These are phyloP conservation scores for Cephus pulcher DNA, from an alignment of 2,888 invertebrate genomes.

Conservation along the genomic window DNA sequence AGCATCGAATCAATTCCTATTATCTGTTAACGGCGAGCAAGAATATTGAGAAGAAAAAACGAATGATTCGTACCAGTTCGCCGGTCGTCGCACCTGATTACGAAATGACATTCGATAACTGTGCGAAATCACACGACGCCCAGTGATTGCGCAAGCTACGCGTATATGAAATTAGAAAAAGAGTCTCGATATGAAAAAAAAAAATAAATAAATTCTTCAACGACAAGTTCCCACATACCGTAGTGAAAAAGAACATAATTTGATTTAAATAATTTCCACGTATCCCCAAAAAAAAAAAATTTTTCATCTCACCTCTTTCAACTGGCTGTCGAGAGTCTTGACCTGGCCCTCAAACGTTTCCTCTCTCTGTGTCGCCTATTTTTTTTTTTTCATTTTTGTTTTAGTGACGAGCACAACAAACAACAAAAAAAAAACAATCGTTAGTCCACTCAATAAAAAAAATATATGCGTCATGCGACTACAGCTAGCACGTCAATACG, in stretches of 20 bases:
- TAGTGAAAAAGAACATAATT: no score
- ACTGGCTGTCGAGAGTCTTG: constrained; percentile 87
- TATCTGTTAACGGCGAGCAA: background rate
- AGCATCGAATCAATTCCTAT: background rate
- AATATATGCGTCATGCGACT: background rate
- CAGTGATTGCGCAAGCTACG: background rate
- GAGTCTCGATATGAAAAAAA: no score
- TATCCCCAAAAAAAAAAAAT: background rate
- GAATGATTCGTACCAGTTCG: background rate
- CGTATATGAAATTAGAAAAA: background rate
- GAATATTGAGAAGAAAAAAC: background rate
- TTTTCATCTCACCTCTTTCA: constrained; percentile 87
- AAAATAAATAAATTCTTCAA: no score
- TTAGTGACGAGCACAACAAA: constrained; percentile 40
- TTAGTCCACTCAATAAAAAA: background rate
- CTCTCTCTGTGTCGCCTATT: constrained; percentile 94
- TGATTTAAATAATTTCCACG: no score
- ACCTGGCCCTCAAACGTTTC: constrained; percentile 93
- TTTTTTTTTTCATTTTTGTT: constrained; percentile 42
- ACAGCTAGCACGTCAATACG: background rate
- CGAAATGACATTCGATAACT: background rate
- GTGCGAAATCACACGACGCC: background rate
- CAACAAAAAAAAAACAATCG: constrained; percentile 14
- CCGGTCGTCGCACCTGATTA: background rate
- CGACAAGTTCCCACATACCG: background rate